Base-by-base conservation (phyloP, 2,888 invertebrate genomes). In the Anthophora plumipes region DNA sequence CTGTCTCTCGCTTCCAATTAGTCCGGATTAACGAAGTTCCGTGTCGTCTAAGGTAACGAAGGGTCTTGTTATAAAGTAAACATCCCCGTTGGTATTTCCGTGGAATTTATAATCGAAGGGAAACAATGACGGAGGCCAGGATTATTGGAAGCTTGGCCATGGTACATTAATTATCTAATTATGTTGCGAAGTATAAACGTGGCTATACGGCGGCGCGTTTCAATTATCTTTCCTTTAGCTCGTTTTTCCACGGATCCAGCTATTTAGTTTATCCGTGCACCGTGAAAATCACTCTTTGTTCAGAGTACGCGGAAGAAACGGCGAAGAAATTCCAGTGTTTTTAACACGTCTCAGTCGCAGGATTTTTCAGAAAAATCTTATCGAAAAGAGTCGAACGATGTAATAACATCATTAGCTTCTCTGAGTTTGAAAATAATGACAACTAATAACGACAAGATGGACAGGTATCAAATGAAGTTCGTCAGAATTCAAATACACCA, bases 1-100 rank as follows among this genome's bases (percentile, higher is more conserved):
- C 75, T 46, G 52, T 66, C 61, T 43, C 69, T 48, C 12, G 39
- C 39, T 60, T 64, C 69, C 78, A 79, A 79, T 79, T 79, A 70
- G 46, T 37, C 11, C 39, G 63, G 69, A 64, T 77, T 77, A 79
- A 70, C 64, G 43, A 77, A 77, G 59, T 79, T 79, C 31, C 17
- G 22, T 17, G n/a, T 20, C 25, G 52, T 60, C 54, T 22, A 31
- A 74, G 50, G 59, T 69, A 73, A 68, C 69, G 69, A 69, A 67
- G 41, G 50, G 31, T 54, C 77, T 66, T 70, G 77, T 79, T 70
- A 64, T 39, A 57, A 69, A 17, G 69, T 70, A 71, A 71, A 79
- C 50, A 63, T 52, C 37, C 48, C 43, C 22, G 0, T 50, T 14
- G 67, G 60, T 55, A 66, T 66, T 71, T 64, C 69, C 50, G 1